Percentiles rank a stretch among this genome's conserved stretches.
Evolutionary conservation across 2,797 vertebrate genomes (phyloP).

Genomic region (Psittacula derbiana): DNA sequence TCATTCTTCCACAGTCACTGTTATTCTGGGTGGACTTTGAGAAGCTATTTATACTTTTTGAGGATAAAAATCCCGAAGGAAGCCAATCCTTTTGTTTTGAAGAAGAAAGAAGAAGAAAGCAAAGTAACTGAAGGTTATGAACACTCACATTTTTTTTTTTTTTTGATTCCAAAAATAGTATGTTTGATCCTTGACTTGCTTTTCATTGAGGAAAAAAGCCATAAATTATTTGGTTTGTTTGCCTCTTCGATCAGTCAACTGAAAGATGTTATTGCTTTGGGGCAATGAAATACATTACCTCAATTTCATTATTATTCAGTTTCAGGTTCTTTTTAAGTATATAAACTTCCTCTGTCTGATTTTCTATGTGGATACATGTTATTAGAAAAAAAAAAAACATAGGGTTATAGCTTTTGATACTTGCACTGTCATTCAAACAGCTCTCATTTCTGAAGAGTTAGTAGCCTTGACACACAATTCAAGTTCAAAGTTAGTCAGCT

Average conservation of each 20-base stretch:
- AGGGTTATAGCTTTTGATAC: background rate
- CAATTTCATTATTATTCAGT: slow-evolving; percentile 32
- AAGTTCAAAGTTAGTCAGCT: background rate
- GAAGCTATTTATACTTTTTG: slow-evolving; percentile 39
- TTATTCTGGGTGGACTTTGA: slow-evolving; percentile 15
- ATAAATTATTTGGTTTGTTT: slow-evolving; percentile 54
- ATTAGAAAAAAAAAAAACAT: background rate
- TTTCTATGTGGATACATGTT: background rate
- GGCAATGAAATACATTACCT: background rate
- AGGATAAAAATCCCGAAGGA: slow-evolving; percentile 40
- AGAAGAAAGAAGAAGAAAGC: slow-evolving; percentile 61
- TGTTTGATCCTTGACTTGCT: slow-evolving; percentile 40
- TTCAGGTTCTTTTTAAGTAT: background rate
- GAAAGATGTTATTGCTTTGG: slow-evolving; percentile 33
- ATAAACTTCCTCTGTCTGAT: background rate
- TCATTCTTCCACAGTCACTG: background rate
- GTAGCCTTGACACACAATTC: background rate
- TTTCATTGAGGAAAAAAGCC: slow-evolving; percentile 53
- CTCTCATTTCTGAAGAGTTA: background rate
- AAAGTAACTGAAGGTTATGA: slow-evolving; percentile 44
- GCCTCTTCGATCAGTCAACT: slow-evolving; percentile 24
- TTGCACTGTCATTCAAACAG: background rate
- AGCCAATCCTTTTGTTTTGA: slow-evolving; percentile 27
- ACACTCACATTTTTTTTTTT: background rate
- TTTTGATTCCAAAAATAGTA: background rate